Evolutionary conservation across 1,140 invertebrate species (phyloP).

Genomic region (Macrobrachium rosenbergii): DNA sequence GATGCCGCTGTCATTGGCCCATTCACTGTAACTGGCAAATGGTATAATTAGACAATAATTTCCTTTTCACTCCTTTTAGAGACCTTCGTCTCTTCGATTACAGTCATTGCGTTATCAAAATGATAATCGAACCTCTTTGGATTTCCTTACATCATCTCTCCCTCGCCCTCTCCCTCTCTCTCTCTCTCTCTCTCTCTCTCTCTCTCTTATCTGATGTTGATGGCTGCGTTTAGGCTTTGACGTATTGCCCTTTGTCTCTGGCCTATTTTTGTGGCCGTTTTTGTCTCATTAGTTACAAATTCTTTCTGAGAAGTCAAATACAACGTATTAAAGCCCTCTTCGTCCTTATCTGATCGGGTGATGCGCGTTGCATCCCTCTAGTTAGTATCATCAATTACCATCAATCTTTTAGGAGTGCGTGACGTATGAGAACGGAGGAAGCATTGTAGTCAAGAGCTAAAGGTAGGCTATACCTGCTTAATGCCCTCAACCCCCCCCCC

Average conservation of each 20-base stretch:
- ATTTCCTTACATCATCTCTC: not conserved
- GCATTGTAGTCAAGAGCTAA: too few relatives aligned
- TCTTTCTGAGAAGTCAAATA: too few relatives aligned
- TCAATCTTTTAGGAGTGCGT: not conserved
- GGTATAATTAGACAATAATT: too few relatives aligned
- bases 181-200: not conserved
- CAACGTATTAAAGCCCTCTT: not conserved
- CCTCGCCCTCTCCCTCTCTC: not conserved
- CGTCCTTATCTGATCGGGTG: not conserved
- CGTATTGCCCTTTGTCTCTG: not conserved
- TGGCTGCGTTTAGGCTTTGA: not conserved
- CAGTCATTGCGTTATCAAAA: too few relatives aligned
- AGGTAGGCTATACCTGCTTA: not conserved
- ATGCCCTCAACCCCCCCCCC: not conserved
- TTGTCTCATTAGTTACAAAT: too few relatives aligned
- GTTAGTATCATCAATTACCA: not conserved
- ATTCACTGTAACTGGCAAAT: too few relatives aligned
- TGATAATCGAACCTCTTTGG: not conserved
- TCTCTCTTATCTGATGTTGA: not conserved
- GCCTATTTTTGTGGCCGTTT: not conserved
- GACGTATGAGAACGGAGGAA: too few relatives aligned
- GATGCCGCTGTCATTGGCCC: too few relatives aligned
- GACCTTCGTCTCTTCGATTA: not conserved
- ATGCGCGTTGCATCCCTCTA: not conserved
- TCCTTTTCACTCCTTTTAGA: not conserved